These are phyloP conservation scores for Axis porcinus DNA, from an alignment of 2,113 vertebrate genomes.

Conservation along the genomic window DNA sequence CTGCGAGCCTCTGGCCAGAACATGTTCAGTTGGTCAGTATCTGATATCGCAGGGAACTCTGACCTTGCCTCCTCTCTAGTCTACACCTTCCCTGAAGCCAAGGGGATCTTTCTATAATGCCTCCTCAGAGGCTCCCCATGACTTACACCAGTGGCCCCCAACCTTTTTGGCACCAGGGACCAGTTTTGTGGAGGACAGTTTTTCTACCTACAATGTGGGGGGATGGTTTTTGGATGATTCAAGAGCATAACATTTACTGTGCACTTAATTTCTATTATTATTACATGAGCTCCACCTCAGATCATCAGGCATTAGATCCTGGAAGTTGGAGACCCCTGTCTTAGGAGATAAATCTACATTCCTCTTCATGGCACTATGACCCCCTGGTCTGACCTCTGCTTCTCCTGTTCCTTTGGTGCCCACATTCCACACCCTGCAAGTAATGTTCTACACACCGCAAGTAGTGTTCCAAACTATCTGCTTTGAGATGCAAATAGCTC, in stretches of 20 bases:
- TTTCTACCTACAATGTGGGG: not conserved
- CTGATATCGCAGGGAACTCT: not conserved
- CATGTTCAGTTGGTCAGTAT: not conserved
- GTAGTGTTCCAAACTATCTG: not conserved
- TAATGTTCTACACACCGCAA: not conserved
- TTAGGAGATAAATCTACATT: not conserved
- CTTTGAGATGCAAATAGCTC: not conserved
- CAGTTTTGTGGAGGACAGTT: not conserved
- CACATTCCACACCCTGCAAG: not conserved
- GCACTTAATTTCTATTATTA: not conserved
- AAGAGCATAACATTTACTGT: not conserved
- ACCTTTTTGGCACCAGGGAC: not conserved
- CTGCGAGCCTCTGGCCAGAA: not conserved
- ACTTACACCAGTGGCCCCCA: not conserved
- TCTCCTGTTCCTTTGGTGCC: not conserved
- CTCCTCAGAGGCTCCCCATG: not conserved
- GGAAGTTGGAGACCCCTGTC: not conserved
- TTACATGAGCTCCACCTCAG: not conserved
- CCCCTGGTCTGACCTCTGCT: not conserved
- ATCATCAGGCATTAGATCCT: not conserved
- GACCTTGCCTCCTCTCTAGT: not conserved
- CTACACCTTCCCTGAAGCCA: not conserved
- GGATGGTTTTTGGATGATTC: not conserved
- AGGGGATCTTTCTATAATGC: not conserved
- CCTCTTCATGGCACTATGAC: not conserved